Conservation (phyloP, 2,113 vertebrate species). For the Chionis minor region DNA sequence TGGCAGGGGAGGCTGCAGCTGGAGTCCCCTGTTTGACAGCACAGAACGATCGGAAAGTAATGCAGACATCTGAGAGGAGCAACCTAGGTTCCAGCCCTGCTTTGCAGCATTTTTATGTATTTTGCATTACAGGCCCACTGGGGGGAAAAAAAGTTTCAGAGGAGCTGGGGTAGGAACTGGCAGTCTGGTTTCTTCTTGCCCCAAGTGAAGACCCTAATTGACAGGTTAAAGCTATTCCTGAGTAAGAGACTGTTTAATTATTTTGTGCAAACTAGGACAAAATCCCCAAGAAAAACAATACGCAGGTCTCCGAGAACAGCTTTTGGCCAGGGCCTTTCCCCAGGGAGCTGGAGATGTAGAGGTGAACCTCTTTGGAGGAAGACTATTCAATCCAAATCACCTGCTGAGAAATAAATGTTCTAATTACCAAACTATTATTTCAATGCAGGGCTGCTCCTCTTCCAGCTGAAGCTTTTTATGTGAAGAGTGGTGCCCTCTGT, state of each 20-base stretch:
- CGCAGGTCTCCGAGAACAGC: rapidly evolving
- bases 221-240: not conserved
- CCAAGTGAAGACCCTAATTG: not conserved
- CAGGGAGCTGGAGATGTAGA: not conserved
- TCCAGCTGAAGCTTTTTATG: not conserved
- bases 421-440: not conserved
- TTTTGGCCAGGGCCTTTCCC: not conserved
- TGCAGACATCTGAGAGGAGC: not conserved
- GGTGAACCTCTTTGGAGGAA: not conserved
- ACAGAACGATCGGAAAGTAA: not conserved
- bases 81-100: not conserved
- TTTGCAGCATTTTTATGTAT: not conserved
- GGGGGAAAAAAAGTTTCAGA: not conserved
- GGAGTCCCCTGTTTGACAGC: not conserved
- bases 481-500: slow-evolving; percentile 27
- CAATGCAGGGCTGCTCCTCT: not conserved
- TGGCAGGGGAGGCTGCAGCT: not conserved
- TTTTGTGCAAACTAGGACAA: not conserved
- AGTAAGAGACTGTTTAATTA: not conserved
- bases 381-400: not conserved
- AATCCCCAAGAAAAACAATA: not conserved
- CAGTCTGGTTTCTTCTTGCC: not conserved
- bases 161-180: not conserved
- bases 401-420: not conserved
- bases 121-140: not conserved